Evolutionary conservation across 2,113 vertebrate genomes (phyloP), one percentile per base, ranked within the genome.

Genomic region (cattle (Bos taurus)): DNA sequence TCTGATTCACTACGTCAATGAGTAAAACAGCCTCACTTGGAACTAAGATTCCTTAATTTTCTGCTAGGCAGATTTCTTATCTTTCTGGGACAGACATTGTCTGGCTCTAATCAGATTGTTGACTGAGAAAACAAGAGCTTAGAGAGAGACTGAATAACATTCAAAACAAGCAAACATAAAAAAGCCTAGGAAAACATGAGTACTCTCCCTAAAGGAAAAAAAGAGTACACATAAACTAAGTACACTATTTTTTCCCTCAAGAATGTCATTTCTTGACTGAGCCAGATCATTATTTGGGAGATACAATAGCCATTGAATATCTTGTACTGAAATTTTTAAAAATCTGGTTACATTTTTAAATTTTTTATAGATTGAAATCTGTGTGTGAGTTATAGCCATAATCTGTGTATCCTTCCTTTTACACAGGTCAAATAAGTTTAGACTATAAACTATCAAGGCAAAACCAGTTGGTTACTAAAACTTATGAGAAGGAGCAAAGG

Each of bases 61-160:
- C 25, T 90, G 7, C 16, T 25, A 71, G 52, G 43, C 19, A 82
- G 23, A 78, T 87, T 95, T 97, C 40, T 11, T 89, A 19, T 90
- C 48, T 91, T 43, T 88, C 26, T 52, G 83, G 54, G 48, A 54
- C 50, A 77, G 43, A 77, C 3, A 86, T 71, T 78, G 80, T 90
- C 23, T 96, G 26, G 21, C 26, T 91, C 4, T 71, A 50, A 56
- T 80, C 67, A 84, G 33, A 77, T 56, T 59, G n/a, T 82, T 84
- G 71, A 78, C 19, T 90, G 62, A 87, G 71, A 57, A 97, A 94
- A 87, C 25, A 96, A 93, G 80, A 95, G 11, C 15, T 90, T 90
- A 90, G 56, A 62, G 83, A 71, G 50, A 77, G 56, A 92, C 23
- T 92, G 67, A 95, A 90, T 87, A 94, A n/a, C 64, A 81, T 80